A percentile compares a stretch with the other conserved stretches of the same genome.
Conservation (phyloP, 2,113 vertebrate species). For the Manacus vitellinus region DNA sequence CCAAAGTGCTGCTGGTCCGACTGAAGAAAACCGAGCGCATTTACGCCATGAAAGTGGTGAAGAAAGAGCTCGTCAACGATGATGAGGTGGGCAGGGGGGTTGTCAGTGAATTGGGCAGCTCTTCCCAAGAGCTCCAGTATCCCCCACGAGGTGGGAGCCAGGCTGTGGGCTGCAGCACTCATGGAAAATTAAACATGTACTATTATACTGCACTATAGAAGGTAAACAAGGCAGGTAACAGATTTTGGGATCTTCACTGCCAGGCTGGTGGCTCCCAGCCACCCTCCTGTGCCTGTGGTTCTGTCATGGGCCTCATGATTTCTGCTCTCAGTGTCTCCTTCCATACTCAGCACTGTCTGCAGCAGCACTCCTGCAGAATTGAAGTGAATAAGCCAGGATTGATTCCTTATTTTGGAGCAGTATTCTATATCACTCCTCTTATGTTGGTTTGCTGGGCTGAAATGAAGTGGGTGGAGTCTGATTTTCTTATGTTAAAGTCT, state of each 20-base stretch:
- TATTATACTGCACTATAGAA: fast-evolving
- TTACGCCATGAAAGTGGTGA: constrained; percentile 99
- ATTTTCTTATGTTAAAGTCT: neutral
- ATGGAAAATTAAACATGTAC: neutral
- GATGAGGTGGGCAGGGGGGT: constrained; percentile 85
- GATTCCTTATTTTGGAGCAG: neutral
- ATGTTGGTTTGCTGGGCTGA: neutral
- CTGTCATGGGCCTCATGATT: neutral
- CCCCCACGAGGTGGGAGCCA: neutral
- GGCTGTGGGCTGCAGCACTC: neutral
- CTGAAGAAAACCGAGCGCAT: constrained; percentile 97
- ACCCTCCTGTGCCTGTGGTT: neutral
- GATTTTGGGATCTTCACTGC: neutral
- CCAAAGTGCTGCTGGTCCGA: constrained; percentile 94
- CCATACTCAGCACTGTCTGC: neutral
- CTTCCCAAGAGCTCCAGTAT: neutral
- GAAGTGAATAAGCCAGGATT: neutral
- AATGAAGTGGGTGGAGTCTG: neutral
- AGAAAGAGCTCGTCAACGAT: constrained; percentile 98
- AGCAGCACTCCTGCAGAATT: neutral
- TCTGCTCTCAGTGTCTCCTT: neutral
- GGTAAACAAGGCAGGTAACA: neutral
- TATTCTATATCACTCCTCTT: neutral
- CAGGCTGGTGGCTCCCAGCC: neutral
- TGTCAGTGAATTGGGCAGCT: neutral